These are phyloP conservation scores for Serinus canaria DNA, from an alignment of 2,113 vertebrate genomes.

Conservation along the genomic window DNA sequence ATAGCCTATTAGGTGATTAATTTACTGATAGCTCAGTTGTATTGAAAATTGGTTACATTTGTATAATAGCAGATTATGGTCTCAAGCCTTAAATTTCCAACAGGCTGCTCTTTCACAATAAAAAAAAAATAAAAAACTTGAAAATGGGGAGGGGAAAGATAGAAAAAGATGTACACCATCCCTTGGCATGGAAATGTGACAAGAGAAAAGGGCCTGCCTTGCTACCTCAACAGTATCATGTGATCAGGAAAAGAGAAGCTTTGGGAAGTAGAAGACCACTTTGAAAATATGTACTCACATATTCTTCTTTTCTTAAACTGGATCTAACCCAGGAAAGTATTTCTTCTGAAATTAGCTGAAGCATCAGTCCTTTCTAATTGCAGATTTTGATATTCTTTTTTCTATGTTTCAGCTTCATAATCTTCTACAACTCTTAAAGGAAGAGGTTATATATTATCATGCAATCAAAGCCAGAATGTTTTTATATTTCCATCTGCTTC, in stretches of 20 bases:
- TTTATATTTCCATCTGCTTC: constrained; percentile 17
- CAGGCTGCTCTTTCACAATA: not conserved
- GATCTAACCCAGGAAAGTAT: not conserved
- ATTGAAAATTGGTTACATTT: not conserved
- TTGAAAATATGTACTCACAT: not conserved
- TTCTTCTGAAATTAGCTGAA: not conserved
- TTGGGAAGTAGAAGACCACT: not conserved
- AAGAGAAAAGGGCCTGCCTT: not conserved
- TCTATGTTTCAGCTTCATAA: not conserved
- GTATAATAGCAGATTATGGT: not conserved
- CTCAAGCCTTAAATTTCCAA: not conserved
- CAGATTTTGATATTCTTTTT: not conserved
- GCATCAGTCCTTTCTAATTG: not conserved
- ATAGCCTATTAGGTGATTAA: not conserved
- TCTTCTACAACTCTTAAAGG: not conserved
- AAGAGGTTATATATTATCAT: not conserved
- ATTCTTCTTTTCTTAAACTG: not conserved
- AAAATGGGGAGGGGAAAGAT: accelerated
- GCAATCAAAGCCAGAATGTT: not conserved
- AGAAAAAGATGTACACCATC: not conserved
- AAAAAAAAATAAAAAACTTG: not conserved
- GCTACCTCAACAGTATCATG: not conserved
- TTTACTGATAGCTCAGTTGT: not conserved
- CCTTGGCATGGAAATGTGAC: not conserved
- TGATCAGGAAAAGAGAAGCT: not conserved